Conservation (phyloP, 2,888 invertebrate species). For the Idaea biselata region DNA sequence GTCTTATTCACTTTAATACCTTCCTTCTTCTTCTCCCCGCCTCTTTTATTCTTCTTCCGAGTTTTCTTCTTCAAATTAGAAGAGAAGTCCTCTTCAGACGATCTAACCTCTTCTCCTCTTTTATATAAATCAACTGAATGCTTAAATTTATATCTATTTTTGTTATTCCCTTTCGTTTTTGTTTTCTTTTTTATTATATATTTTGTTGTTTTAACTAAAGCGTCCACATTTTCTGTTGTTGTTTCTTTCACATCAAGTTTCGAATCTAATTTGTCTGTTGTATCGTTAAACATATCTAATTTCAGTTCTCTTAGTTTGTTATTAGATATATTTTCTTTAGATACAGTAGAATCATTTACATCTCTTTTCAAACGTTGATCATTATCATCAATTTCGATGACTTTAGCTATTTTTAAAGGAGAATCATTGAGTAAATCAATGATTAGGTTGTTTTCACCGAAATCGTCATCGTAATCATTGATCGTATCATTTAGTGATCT, state of each 20-base stretch:
- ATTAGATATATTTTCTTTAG: slow-evolving; percentile 42
- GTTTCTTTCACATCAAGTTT: background rate
- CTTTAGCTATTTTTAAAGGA: background rate
- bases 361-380: background rate
- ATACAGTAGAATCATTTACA: slow-evolving; percentile 29
- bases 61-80: slow-evolving; percentile 40
- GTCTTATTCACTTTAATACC: slow-evolving; percentile 31
- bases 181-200: slow-evolving; percentile 8
- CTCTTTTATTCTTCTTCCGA: slow-evolving; percentile 29
- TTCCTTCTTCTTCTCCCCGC: slow-evolving; percentile 29
- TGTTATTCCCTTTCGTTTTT: slow-evolving; percentile 26
- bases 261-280: slow-evolving; percentile 11
- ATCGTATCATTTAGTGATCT: slow-evolving; percentile 37
- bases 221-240: slow-evolving; percentile 8
- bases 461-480: background rate
- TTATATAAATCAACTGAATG: slow-evolving; percentile 31
- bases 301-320: slow-evolving; percentile 28
- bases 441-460: background rate
- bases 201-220: slow-evolving; percentile 3
- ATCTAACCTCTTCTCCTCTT: slow-evolving; percentile 34
- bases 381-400: background rate
- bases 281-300: slow-evolving; percentile 16
- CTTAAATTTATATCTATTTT: slow-evolving; percentile 31
- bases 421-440: background rate
- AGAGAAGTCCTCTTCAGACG: slow-evolving; percentile 51